Evolutionary conservation across 2,888 invertebrate genomes (phyloP).

Genomic region (Ornithoptera alexandrae): DNA sequence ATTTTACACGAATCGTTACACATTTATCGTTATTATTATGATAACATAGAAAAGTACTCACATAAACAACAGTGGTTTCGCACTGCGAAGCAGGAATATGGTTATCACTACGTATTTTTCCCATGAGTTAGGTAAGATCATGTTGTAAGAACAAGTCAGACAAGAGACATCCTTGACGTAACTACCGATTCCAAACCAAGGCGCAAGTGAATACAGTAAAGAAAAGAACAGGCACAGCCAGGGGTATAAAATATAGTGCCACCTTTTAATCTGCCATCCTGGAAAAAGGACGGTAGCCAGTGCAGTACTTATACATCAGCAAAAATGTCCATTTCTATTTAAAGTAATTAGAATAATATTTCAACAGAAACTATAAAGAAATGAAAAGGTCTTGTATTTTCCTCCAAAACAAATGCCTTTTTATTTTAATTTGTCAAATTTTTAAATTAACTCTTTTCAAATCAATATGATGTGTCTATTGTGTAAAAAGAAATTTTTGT

Average conservation of each 20-base stretch:
- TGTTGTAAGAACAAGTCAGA: conserved; percentile 60
- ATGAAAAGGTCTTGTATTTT: not conserved
- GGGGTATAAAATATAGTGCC: conserved; percentile 56
- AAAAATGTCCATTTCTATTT: not conserved
- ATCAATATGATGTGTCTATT: too few species aligned
- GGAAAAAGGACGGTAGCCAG: conserved; percentile 35
- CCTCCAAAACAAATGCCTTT: too few species aligned
- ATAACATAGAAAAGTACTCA: conserved; percentile 42
- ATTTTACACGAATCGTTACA: too few species aligned
- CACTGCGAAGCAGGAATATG: conserved; percentile 58
- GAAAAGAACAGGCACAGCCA: conserved; percentile 46
- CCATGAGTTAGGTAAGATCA: conserved; percentile 55
- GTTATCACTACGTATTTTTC: conserved; percentile 50
- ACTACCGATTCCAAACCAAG: conserved; percentile 59
- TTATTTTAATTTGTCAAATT: too few species aligned
- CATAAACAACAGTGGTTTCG: conserved; percentile 65
- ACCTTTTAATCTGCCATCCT: conserved; percentile 60
- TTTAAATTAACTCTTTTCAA: too few species aligned
- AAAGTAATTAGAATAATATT: not conserved
- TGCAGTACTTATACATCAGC: not conserved
- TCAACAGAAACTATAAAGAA: not conserved
- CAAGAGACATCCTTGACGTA: conserved; percentile 68
- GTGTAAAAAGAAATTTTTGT: too few species aligned
- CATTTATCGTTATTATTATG: not conserved
- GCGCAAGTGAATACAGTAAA: conserved; percentile 57